These are phyloP conservation scores for Zophobas morio DNA, from an alignment of 1,140 invertebrate genomes.

Conservation along the genomic window DNA sequence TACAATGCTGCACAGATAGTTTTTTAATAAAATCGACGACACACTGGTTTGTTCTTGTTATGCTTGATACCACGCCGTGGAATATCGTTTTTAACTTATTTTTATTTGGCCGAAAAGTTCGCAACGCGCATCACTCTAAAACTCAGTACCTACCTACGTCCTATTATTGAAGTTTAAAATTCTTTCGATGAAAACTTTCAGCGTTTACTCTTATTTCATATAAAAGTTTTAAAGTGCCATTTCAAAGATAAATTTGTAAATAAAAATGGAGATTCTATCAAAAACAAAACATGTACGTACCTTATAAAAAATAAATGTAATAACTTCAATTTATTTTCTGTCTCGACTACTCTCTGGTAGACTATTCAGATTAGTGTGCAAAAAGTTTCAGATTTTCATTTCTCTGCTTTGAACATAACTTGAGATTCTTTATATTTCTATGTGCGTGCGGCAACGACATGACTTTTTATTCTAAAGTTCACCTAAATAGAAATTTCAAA, in stretches of 20 bases:
- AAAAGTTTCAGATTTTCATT: no score
- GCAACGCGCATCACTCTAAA: not conserved
- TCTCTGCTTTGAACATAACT: no score
- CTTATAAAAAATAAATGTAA: no score
- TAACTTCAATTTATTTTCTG: no score
- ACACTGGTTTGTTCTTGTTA: not conserved
- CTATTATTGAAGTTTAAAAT: conserved; percentile 15
- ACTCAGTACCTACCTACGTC: conserved; percentile 7
- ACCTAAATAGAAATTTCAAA: no score
- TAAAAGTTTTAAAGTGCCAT: conserved; percentile 10
- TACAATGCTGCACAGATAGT: conserved; percentile 10
- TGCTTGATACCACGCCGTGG: not conserved
- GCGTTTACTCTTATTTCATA: conserved; percentile 6
- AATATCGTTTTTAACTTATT: not conserved
- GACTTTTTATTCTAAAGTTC: no score
- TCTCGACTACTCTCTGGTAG: no score
- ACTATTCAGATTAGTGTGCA: no score
- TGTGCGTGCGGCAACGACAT: no score
- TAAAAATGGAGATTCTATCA: not conserved
- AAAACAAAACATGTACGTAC: no score
- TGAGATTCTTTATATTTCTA: no score
- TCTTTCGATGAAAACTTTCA: not conserved
- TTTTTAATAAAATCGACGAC: not conserved
- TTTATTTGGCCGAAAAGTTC: not conserved
- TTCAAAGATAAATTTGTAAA: not conserved